A percentile compares a stretch with the other conserved stretches of the same genome.
Conservation (phyloP, 2,888 invertebrate species). For the Phania funesta region DNA sequence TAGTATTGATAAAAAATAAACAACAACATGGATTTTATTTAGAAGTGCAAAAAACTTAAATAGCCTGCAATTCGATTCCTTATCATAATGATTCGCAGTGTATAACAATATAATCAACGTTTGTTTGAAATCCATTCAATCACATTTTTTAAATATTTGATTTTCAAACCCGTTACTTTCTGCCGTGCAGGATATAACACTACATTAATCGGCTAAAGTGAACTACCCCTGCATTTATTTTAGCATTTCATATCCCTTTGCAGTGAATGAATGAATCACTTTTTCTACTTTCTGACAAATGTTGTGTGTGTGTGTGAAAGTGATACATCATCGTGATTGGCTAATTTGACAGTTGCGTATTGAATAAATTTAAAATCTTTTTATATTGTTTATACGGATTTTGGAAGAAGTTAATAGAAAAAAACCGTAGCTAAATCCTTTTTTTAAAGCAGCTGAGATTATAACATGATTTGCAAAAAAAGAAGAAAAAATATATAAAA, state of each 20-base stretch:
- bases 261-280: not conserved
- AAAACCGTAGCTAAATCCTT: slow-evolving; percentile 50
- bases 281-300: slow-evolving; percentile 34
- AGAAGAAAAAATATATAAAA: not conserved
- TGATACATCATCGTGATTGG: slow-evolving; percentile 75
- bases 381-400: slow-evolving; percentile 6
- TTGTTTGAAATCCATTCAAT: not conserved
- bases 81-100: too few relatives aligned
- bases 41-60: too few relatives aligned
- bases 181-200: not conserved
- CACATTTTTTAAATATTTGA: slow-evolving; percentile 1
- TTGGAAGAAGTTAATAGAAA: slow-evolving; percentile 28
- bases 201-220: not conserved
- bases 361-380: slow-evolving; percentile 59
- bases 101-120: too few relatives aligned
- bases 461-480: slow-evolving; percentile 69
- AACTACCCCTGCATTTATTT: slow-evolving; percentile 53
- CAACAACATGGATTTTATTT: too few relatives aligned
- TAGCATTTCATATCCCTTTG: slow-evolving; percentile 6
- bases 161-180: slow-evolving; percentile 21
- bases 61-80: too few relatives aligned
- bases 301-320: slow-evolving; percentile 63
- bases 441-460: slow-evolving; percentile 69
- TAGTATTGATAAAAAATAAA: too few relatives aligned
- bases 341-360: slow-evolving; percentile 69